These are phyloP conservation scores for Phortica magna DNA, from an alignment of 2,888 invertebrate species.

Conservation along the genomic window DNA sequence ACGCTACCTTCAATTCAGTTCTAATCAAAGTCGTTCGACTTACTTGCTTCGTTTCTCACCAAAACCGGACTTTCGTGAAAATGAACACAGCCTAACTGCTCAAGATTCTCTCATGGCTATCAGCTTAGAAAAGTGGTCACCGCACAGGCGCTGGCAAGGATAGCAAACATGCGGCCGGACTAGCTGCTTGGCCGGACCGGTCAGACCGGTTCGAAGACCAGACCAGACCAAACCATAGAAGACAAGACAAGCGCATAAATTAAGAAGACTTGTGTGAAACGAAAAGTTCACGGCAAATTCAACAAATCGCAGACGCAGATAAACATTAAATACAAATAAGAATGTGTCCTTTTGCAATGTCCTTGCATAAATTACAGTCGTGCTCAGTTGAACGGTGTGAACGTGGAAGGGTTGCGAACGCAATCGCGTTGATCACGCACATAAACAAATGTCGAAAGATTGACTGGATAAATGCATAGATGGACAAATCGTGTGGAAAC, in stretches of 20 bases:
- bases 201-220: conserved; percentile 71
- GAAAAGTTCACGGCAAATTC: conserved; percentile 58
- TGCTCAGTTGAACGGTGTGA: conserved; percentile 54
- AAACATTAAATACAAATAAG: conserved; percentile 37
- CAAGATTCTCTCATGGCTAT: conserved; percentile 34
- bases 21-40: conserved; percentile 1
- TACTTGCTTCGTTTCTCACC: conserved; percentile 16
- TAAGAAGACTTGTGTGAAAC: conserved; percentile 54
- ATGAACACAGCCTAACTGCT: not conserved
- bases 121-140: conserved; percentile 59
- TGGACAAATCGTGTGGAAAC: conserved; percentile 50
- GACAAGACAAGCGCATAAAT: conserved; percentile 51
- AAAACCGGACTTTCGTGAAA: conserved; percentile 15
- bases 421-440: conserved; percentile 59
- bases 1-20: not conserved
- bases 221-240: not conserved
- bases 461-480: conserved; percentile 6
- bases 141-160: conserved; percentile 42
- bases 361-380: conserved; percentile 72
- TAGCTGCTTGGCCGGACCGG: conserved; percentile 61
- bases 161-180: conserved; percentile 15
- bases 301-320: conserved; percentile 41
- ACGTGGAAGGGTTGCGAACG: conserved; percentile 57
- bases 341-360: conserved; percentile 75
- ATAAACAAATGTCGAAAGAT: conserved; percentile 34